Evolutionary conservation across 2,888 invertebrate genomes (phyloP).

Genomic region (Erynnis tages): DNA sequence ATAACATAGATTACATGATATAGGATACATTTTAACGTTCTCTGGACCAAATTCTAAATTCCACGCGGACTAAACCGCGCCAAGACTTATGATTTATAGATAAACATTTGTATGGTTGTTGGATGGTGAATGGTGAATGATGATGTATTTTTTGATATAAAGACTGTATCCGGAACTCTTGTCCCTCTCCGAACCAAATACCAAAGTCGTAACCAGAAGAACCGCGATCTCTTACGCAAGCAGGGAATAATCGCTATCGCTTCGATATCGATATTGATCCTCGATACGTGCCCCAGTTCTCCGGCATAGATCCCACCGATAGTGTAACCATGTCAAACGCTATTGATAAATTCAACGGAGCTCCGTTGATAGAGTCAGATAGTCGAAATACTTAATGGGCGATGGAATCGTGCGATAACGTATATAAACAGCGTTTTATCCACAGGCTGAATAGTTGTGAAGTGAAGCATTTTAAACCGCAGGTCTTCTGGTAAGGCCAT

Average conservation of each 20-base stretch:
- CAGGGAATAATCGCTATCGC: conserved; percentile 22
- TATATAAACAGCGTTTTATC: neutral
- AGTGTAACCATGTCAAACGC: conserved; percentile 35
- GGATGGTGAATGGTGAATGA: too few species aligned
- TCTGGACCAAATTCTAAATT: too few species aligned
- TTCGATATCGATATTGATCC: conserved; percentile 22
- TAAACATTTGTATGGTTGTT: too few species aligned
- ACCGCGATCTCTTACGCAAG: conserved; percentile 33
- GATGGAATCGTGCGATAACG: conserved; percentile 7
- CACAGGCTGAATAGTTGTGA: neutral
- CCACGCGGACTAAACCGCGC: too few species aligned
- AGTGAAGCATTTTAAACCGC: too few species aligned
- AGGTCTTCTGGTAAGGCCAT: too few species aligned
- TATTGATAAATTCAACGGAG: conserved; percentile 26
- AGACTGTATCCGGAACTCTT: too few species aligned
- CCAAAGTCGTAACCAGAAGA: neutral
- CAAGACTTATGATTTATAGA: too few species aligned
- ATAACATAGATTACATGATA: too few species aligned
- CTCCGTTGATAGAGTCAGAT: conserved; percentile 21
- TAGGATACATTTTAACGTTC: too few species aligned
- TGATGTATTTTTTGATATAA: too few species aligned
- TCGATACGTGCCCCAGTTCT: conserved; percentile 34
- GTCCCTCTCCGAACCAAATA: too few species aligned
- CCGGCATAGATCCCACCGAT: conserved; percentile 29
- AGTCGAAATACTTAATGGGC: conserved; percentile 13